Evolutionary conservation across 2,113 vertebrate genomes (phyloP), one percentile per base, ranked within the genome.

Genomic region (Cyanistes caeruleus): DNA sequence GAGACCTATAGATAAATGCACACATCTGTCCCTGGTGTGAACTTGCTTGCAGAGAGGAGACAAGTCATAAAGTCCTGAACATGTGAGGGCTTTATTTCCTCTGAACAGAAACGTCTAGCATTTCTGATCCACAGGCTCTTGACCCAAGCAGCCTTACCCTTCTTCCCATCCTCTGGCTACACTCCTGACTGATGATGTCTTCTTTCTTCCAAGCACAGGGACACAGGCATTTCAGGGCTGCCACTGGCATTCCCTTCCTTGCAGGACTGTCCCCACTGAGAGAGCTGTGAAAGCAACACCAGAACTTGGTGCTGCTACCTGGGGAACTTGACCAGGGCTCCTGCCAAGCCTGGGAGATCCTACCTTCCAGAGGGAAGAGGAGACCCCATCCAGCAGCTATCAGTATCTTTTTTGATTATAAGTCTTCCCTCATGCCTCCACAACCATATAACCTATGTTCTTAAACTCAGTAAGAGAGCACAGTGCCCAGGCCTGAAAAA

Each of bases 311-410:
- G 10, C 49, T 53, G 13, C 37, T 90, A 19, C 39, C 48, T 48
- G 16, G 4, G 33, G 12, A 63, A 6, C 10, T 31, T 7, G 2
- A 6, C 10, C 0, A 1, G 31, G 22, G 43, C 11, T 83, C 13
- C 67, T 68, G 48, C 30, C 62, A 41, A 67, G 35, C 56, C 43
- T 68, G 43, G 58, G 43, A 60, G 33, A 64, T 35, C 35, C 5
- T 37, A 1, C 56, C 27, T 69, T 68, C 44, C 9, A 21, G 60
- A 30, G 64, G 15, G 31, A 56, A 68, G 8, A 60, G 46, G 21
- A 79, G 73, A 33, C 5, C 9, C 15, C 39, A 78, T 15, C 37
- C 41, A 51, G 44, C 7, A 35, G 11, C 21, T 69, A 41, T 11
- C 52, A 79, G 24, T 52, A 13, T 15, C 11, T 69, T 84, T 60